Evolutionary conservation across 2,888 invertebrate genomes (phyloP).

Genomic region (Chrysolina haemoptera): DNA sequence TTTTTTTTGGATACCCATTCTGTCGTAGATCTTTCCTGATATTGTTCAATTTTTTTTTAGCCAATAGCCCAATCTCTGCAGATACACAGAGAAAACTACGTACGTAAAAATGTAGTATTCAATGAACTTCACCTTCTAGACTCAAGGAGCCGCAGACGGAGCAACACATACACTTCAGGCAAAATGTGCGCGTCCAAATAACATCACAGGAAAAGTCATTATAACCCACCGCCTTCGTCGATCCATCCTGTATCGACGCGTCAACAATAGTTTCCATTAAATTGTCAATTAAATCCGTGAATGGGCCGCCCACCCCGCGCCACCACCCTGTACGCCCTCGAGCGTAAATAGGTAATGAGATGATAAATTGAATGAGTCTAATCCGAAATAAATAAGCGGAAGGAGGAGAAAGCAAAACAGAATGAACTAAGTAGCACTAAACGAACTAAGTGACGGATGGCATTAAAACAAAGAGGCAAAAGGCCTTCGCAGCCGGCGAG

Average conservation of each 20-base stretch:
- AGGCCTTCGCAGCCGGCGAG: conserved; percentile 42
- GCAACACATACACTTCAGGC: no score
- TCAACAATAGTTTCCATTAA: conserved; percentile 28
- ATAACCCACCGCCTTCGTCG: background rate
- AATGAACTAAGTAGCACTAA: conserved; percentile 68
- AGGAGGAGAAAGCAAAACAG: conserved; percentile 67
- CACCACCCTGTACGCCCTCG: conserved; percentile 34
- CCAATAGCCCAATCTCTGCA: no score
- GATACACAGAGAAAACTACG: no score
- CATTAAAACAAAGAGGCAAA: conserved; percentile 57
- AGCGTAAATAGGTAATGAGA: conserved; percentile 67
- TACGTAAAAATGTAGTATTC: no score
- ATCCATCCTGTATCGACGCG: conserved; percentile 22
- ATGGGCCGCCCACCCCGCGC: conserved; percentile 23
- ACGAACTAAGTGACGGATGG: conserved; percentile 69
- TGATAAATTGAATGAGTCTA: conserved; percentile 70
- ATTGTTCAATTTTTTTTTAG: no score
- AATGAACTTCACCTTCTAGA: no score
- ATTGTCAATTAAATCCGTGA: conserved; percentile 26
- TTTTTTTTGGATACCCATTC: no score
- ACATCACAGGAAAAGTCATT: no score
- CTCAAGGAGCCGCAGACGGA: no score
- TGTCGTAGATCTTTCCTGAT: no score
- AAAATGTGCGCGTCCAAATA: no score
- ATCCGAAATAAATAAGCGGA: conserved; percentile 70